phyloP scores from a whole-genome alignment of 2,113 vertebrate genomes.

The Pelecanoides urinatrix region DNA sequence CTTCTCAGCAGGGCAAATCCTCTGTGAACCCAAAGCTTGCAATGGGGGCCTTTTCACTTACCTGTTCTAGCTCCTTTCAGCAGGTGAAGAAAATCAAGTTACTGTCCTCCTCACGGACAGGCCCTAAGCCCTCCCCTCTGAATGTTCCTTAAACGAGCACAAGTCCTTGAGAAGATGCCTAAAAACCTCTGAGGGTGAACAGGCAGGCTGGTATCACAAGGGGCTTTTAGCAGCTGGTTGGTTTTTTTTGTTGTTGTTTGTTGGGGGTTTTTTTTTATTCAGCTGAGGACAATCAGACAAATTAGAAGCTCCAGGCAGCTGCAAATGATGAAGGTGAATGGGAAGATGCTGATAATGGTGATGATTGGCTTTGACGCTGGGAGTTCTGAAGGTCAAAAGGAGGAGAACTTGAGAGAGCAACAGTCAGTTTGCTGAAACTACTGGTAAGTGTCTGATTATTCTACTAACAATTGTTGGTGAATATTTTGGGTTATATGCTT shows the following conservation, averaged over 20 bases:
- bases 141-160: background rate
- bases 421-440: background rate
- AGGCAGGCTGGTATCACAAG: background rate
- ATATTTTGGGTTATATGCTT: background rate
- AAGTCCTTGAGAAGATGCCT: background rate
- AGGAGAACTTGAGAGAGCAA: background rate
- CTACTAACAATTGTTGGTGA: background rate
- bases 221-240: background rate
- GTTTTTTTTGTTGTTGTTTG: too few species aligned
- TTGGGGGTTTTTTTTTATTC: background rate
- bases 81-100: background rate
- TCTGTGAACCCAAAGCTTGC: background rate
- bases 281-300: constrained; percentile 29
- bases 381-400: constrained; percentile 8
- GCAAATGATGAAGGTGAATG: constrained; percentile 1
- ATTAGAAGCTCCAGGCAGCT: background rate
- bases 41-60: background rate
- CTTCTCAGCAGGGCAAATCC: background rate
- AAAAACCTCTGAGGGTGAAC: background rate
- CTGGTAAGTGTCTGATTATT: background rate
- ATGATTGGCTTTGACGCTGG: background rate
- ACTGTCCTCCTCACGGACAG: background rate
- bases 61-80: background rate
- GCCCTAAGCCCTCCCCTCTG: background rate
- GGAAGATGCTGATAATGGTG: background rate